Evolutionary conservation across 2,113 vertebrate species (phyloP), one percentile per base, ranked within the genome.

Genomic region (Fregetta grallaria): DNA sequence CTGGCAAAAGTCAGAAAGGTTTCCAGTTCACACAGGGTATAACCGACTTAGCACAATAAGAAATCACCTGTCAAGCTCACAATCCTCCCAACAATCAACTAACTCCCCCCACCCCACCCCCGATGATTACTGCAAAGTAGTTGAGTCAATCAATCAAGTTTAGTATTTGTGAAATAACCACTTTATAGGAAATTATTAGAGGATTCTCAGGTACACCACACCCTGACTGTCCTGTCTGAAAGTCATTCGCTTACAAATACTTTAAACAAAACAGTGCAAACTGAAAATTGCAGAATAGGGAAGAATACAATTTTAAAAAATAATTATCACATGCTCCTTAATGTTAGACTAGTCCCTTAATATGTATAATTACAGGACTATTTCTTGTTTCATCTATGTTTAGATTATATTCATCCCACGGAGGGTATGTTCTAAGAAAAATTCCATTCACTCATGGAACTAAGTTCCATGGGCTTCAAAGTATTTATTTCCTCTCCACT

Each of bases 401-500:
- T 95, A 97, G 95, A 95, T 92, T 94, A 77, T 42, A 84, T 82
- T 95, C 34, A 92, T 85, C 74, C 18, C 78, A 75, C 7, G 2
- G 83, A 92, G 21, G 7, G 3, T 55, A 79, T 63, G 9, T 84
- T 91, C 88, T 92, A 91, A 90, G 66, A 81, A 96, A 96, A 92
- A 90, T 53, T 92, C 45, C n/a, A 95, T 94, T 95, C 90, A 93
- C 25, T 90, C 75, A 79, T 30, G 15, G 25, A 88, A 82, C 78
- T 80, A 66, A 85, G 77, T 91, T 97, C 93, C 81, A 93, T 45
- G 67, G 88, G 65, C 86, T 92, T 90, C 90, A 75, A 96, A 92
- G 85, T 97, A 85, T 97, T 98, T 98, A 97, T 97, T 97, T 96
- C 86, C 86, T 85, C 62, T 96, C 89, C 88, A 97, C 36, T 29